Conservation (phyloP, 2,113 vertebrate genomes). For the Alaudala cheleensis region DNA sequence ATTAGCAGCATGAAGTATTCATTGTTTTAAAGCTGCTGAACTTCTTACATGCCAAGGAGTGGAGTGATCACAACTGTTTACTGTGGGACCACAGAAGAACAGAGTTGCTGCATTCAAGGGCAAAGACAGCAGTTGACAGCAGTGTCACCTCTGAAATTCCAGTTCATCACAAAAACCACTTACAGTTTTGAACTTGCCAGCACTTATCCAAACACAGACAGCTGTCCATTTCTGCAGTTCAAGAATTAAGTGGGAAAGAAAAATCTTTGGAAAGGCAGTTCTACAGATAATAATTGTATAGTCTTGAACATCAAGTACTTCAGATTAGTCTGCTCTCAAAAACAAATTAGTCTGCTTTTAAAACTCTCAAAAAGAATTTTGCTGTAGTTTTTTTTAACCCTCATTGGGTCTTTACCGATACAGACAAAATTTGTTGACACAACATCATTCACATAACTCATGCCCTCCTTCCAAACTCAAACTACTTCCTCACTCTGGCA, state of each 20-base stretch:
- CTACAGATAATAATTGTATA: background rate
- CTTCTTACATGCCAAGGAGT: background rate
- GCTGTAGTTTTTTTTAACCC: background rate
- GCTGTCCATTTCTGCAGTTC: background rate
- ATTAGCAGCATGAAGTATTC: background rate
- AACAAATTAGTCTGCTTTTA: background rate
- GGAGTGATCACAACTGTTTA: background rate
- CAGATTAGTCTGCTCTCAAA: background rate
- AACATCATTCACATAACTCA: background rate
- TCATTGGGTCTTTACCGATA: background rate
- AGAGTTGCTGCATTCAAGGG: background rate
- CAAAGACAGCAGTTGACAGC: background rate
- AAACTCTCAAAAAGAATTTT: background rate
- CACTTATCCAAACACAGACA: background rate
- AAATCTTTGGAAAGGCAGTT: background rate
- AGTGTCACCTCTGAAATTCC: background rate
- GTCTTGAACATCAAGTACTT: background rate
- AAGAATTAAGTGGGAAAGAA: background rate
- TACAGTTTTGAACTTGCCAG: background rate
- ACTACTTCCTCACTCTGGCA: background rate
- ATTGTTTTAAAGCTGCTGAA: background rate
- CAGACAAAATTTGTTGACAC: background rate
- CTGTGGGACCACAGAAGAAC: rapidly evolving
- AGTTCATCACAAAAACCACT: background rate
- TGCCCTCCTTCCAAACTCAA: background rate